Conservation (phyloP, 2,888 invertebrate genomes). For the Acanthosepion pharaonis region DNA sequence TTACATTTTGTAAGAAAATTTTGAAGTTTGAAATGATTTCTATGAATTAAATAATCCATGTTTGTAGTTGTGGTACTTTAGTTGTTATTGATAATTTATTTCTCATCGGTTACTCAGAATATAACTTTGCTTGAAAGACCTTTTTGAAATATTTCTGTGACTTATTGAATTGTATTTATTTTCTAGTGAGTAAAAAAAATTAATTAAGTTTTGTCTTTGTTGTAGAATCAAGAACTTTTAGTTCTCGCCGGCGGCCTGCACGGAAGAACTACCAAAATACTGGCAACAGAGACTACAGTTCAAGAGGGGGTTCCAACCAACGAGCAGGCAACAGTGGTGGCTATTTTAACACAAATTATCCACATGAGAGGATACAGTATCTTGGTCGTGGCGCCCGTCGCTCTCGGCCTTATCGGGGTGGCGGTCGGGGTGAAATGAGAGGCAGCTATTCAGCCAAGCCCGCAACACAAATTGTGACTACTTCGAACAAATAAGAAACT, state of each 20-base stretch:
- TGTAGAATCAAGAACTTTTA: not conserved
- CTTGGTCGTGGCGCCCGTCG: constrained; percentile 51
- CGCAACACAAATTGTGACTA: not conserved
- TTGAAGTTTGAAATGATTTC: no score
- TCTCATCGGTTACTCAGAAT: no score
- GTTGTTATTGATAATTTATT: no score
- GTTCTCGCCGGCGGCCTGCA: not conserved
- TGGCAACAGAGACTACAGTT: not conserved
- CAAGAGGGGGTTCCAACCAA: constrained; percentile 12
- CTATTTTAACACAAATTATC: constrained; percentile 12
- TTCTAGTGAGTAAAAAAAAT: not conserved
- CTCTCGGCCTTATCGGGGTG: constrained; percentile 51
- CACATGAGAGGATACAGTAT: constrained; percentile 38
- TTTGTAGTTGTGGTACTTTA: no score
- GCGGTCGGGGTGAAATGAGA: constrained; percentile 52
- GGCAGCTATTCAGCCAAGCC: constrained; percentile 50
- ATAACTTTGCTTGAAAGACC: no score
- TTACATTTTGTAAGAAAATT: no score
- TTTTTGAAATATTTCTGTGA: not conserved
- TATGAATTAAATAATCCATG: no score
- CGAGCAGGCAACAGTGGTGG: constrained; percentile 39
- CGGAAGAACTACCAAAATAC: not conserved
- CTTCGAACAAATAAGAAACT: not conserved
- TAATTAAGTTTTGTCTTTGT: not conserved
- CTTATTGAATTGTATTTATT: not conserved